Evolutionary conservation across 2,888 invertebrate genomes (phyloP), one percentile per base, ranked within the genome.

Genomic region (Andrena flavipes): DNA sequence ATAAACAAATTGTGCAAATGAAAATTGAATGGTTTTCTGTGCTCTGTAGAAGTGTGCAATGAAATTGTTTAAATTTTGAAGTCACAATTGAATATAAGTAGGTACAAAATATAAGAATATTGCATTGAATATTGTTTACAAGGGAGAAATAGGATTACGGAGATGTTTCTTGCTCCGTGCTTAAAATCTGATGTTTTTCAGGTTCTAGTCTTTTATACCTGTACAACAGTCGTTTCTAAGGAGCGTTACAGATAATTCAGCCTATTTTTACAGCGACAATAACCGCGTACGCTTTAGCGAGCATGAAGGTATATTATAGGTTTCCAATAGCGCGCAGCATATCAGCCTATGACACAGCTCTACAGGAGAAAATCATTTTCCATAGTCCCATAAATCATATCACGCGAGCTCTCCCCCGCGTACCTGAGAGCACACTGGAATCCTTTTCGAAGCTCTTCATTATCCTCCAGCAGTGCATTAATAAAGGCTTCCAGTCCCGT

Each of bases 291-390:
- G 49, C 56, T 76, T 56, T 30, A 20, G 62, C 26, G 29, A 56
- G 29, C 51, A 26, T 26, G 42, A 60, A 33, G 29, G 35, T 80
- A 56, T 54, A 48, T 78, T 80, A 80, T 73, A 64, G 72, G 48
- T 79, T 81, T 72, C 76, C 79, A 59, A 73, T 76, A 72, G 65
- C 33, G 72, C 56, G 10, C 35, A 62, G 72, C 63, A 73, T 73
- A 73, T 81, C 71, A 51, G 54, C 42, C 56, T 65, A 35, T 78
- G 51, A 33, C 29, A 60, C 13, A 33, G 30, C 64, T 48, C 13
- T 30, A 30, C 33, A 29, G 51, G 35, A 69, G 30, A 42, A 33
- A 67, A 51, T 59, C 29, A 10, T 42, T 56, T 72, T 73, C n/a
- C 67, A 49, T 64, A 48, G 23, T 63, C 20, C 63, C 54, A 54